Evolutionary conservation across 1,140 invertebrate species (phyloP).

Genomic region (Pseudomyrmex concolor): DNA sequence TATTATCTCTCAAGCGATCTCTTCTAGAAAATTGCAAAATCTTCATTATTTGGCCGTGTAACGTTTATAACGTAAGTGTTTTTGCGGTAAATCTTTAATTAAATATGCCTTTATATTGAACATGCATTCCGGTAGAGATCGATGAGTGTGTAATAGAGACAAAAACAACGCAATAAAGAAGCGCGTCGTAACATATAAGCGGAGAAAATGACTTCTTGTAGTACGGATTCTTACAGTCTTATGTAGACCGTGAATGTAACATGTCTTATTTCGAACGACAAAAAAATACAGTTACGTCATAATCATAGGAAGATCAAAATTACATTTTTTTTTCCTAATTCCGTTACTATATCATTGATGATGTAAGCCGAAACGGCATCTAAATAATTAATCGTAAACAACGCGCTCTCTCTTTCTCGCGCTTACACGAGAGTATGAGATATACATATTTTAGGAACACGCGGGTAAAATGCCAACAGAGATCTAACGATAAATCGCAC

Average conservation of each 20-base stretch:
- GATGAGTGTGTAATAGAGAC: neutral
- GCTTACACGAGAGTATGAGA: neutral
- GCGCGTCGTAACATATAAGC: neutral
- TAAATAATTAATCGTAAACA: slow-evolving; percentile 39
- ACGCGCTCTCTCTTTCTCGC: neutral
- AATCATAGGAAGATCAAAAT: neutral
- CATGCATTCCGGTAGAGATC: neutral
- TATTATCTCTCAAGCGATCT: slow-evolving; percentile 1
- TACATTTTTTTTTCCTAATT: neutral
- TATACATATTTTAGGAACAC: neutral
- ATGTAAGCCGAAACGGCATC: slow-evolving; percentile 3
- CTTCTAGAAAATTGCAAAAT: neutral
- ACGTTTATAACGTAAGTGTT: neutral
- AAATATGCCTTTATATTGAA: slow-evolving; percentile 10
- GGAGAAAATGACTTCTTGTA: neutral
- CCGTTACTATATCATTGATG: neutral
- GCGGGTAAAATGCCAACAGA: slow-evolving; percentile 30
- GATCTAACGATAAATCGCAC: slow-evolving; percentile 16
- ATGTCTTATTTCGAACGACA: neutral
- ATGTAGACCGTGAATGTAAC: neutral
- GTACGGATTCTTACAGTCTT: slow-evolving; percentile 11
- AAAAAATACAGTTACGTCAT: neutral
- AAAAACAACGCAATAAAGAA: slow-evolving; percentile 1
- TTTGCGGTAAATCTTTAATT: slow-evolving; percentile 33
- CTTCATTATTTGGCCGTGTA: neutral